phyloP scores from a whole-genome alignment of 2,797 vertebrate genomes.

The Sphaeramia orbicularis region DNA sequence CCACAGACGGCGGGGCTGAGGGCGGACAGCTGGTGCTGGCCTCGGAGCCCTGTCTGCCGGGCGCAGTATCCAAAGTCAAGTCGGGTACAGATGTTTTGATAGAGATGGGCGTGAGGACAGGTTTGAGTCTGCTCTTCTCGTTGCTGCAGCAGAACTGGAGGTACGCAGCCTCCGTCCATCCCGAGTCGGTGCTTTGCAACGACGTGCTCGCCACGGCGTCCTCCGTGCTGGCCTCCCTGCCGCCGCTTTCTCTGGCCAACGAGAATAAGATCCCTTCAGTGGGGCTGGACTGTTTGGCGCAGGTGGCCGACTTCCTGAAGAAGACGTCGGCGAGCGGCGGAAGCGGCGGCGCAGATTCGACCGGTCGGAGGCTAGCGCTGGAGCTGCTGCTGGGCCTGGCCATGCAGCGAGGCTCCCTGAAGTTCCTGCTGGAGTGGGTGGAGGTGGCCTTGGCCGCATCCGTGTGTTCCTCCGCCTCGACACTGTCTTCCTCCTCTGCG shows the following conservation, averaged over 20 bases:
- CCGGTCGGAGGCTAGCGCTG: conserved; percentile 83
- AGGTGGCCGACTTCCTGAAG: conserved; percentile 88
- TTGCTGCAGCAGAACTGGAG: conserved; percentile 89
- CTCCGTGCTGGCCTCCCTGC: conserved; percentile 85
- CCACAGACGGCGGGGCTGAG: conserved; percentile 73
- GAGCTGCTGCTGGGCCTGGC: conserved; percentile 87
- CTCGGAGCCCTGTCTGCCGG: conserved; percentile 75
- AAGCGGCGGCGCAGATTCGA: conserved; percentile 81
- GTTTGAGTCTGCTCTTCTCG: conserved; percentile 88
- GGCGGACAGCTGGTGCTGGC: conserved; percentile 77
- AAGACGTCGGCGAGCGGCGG: conserved; percentile 84
- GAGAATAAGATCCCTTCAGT: conserved; percentile 89
- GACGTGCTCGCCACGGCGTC: conserved; percentile 87
- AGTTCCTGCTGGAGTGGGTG: conserved; percentile 89
- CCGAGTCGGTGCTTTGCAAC: conserved; percentile 85
- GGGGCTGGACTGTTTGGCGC: conserved; percentile 86
- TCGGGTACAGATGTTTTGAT: conserved; percentile 88
- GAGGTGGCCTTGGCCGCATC: conserved; percentile 87
- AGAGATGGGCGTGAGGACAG: conserved; percentile 89
- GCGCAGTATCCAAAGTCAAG: conserved; percentile 71
- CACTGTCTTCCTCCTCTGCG: conserved; percentile 68
- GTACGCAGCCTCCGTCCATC: conserved; percentile 75
- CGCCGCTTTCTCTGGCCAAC: conserved; percentile 87
- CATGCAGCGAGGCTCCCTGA: conserved; percentile 87
- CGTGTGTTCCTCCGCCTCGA: conserved; percentile 62